phyloP scores from a whole-genome alignment of 2,888 invertebrate genomes.

The Dione juno region DNA sequence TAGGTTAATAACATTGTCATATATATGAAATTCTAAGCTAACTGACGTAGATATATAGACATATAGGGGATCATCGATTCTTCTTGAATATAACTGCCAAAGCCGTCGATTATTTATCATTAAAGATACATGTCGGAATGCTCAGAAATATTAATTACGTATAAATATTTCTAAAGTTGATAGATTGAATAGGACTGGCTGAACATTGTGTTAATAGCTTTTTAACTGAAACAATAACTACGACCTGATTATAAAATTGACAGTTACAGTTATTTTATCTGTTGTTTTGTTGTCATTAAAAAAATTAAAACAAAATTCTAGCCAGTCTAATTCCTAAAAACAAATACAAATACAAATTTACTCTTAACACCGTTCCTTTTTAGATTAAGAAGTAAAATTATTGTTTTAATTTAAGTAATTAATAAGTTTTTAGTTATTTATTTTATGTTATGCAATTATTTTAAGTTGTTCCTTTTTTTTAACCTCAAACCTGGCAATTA shows the following conservation, averaged over 20 bases:
- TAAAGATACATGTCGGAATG: slow-evolving; percentile 3
- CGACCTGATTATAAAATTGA: neutral
- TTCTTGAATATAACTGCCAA: neutral
- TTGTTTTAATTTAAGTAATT: slow-evolving; percentile 44
- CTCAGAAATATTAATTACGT: slow-evolving; percentile 5
- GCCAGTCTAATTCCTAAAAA: too few relatives aligned
- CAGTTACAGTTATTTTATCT: neutral
- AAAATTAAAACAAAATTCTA: neutral
- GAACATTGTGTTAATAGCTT: neutral
- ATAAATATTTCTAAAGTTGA: neutral
- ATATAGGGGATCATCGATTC: too few relatives aligned
- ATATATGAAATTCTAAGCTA: neutral
- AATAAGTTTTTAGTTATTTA: slow-evolving; percentile 41
- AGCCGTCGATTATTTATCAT: neutral
- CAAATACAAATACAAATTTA: slow-evolving; percentile 9
- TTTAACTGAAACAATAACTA: neutral
- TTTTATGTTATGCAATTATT: slow-evolving; percentile 44
- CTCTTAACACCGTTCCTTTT: slow-evolving; percentile 40
- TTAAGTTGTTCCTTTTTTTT: slow-evolving; percentile 15
- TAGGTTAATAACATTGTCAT: neutral
- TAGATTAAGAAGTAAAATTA: slow-evolving; percentile 39
- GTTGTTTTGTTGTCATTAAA: neutral
- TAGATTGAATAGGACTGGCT: neutral
- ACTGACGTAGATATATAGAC: too few relatives aligned
- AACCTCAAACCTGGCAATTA: slow-evolving; percentile 4